Base-by-base conservation (phyloP, 2,888 invertebrate genomes). In the Alloscopus bannaensis region DNA sequence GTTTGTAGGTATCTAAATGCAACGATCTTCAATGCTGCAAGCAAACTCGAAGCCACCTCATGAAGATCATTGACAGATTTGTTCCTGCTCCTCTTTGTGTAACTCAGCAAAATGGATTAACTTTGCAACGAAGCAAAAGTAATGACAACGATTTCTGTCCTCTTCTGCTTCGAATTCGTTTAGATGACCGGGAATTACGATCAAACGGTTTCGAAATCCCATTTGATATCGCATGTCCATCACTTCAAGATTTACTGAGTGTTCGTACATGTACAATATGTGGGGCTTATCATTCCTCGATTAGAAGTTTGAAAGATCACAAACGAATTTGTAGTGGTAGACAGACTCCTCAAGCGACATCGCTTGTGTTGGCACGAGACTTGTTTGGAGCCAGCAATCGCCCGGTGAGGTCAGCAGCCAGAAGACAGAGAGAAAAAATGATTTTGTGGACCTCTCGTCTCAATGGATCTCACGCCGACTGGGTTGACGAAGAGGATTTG, bases 191-290 rank as follows among this genome's bases (percentile, higher is more conserved):
- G 18, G n/a, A 36, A 11, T 40, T 64, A 4, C 11, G n/a, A 18
- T 13, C 16, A 24, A 31, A 36, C 4, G 24, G 22, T 52, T n/a
- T 13, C 0, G 68, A 66, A 11, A 55, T 68, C 28, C 68, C 76
- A 47, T 76, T 45, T 50, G 76, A 76, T 50, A 16, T 47, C 3
- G 52, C 16, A 18, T 76, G 76, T 26, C 76, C 76, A 0, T 68
- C 68, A 8, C 6, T 68, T 1, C 40, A 66, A 26, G 50, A 59
- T 1, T 11, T 45, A 1, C 1, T 68, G 6, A 20, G 42, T 2
- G 16, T 29, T 8, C 22, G 76, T 18, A 76, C 55, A 4, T 76
- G 76, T 60, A 1, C 1, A n/a, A 29, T 22, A 1, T 70, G 70
- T 45, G 70, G 70, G 2, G 13, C 59, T 16, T 70, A 70, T 20